Percentiles rank a stretch among this genome's conserved stretches.
These are phyloP conservation scores for Oreochromis mossambicus DNA, from an alignment of 2,797 vertebrate species.

Conservation along the genomic window DNA sequence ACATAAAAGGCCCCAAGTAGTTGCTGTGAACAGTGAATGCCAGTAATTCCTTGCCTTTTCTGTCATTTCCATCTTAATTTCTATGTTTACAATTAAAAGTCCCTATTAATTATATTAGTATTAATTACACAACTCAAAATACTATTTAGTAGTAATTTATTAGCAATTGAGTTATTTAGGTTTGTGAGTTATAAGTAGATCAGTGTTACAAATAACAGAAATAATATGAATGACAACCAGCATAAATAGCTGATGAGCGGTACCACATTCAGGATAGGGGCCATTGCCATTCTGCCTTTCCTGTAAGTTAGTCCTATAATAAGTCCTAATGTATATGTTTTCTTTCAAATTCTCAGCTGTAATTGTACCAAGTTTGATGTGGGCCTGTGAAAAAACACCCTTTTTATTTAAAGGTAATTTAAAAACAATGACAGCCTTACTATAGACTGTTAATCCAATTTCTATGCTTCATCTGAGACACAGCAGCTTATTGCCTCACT, in stretches of 20 bases:
- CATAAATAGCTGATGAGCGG: not conserved
- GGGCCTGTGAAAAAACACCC: not conserved
- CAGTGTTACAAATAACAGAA: not conserved
- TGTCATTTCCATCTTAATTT: not conserved
- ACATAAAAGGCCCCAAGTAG: not conserved
- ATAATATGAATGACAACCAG: not conserved
- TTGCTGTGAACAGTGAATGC: not conserved
- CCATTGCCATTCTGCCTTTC: not conserved
- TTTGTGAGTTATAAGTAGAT: not conserved
- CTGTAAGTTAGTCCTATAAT: not conserved
- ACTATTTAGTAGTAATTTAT: not conserved
- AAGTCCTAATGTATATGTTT: not conserved
- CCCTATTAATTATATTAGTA: not conserved
- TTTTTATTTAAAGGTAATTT: not conserved
- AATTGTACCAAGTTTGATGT: not conserved
- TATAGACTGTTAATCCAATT: not conserved
- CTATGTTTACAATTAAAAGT: not conserved
- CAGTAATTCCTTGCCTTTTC: not conserved
- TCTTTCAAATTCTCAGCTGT: not conserved
- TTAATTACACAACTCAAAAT: not conserved
- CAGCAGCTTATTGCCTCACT: not conserved
- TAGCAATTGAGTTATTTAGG: not conserved
- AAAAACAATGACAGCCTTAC: not conserved
- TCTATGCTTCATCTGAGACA: accelerated
- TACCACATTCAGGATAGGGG: not conserved